Evolutionary conservation across 2,113 vertebrate species (phyloP).

Genomic region (Menidia beryllina): DNA sequence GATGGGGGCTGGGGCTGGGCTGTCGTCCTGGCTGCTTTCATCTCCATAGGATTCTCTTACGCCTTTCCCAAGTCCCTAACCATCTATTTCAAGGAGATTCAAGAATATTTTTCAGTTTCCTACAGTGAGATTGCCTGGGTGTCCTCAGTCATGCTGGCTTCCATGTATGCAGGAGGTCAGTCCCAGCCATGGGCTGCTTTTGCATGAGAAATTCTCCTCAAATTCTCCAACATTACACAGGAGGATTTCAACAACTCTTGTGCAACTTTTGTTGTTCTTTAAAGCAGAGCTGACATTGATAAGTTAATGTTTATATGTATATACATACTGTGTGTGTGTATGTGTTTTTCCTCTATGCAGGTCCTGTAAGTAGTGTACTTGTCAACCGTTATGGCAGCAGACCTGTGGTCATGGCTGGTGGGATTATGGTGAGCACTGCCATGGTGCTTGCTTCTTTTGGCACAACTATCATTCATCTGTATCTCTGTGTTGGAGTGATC

Average conservation of each 20-base stretch:
- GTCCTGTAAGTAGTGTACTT: constrained; percentile 84
- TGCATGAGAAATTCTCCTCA: neutral
- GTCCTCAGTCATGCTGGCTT: constrained; percentile 86
- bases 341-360: constrained; percentile 67
- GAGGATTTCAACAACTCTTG: neutral
- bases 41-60: constrained; percentile 87
- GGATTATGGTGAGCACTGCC: constrained; percentile 78
- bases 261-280: neutral
- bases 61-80: constrained; percentile 87
- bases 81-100: constrained; percentile 89
- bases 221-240: neutral
- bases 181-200: constrained; percentile 16
- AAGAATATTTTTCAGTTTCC: constrained; percentile 87
- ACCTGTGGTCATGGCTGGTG: constrained; percentile 85
- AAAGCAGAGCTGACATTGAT: neutral
- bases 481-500: constrained; percentile 85
- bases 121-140: constrained; percentile 86
- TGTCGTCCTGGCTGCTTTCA: constrained; percentile 80
- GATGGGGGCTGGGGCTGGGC: constrained; percentile 87
- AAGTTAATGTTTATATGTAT: neutral
- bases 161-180: constrained; percentile 86
- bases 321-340: too few relatives aligned
- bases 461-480: constrained; percentile 85
- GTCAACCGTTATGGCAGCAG: constrained; percentile 87
- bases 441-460: constrained; percentile 85